Percentiles rank a stretch among this genome's conserved stretches.
Conservation (phyloP, 2,113 vertebrate species). For the Aldabrachelys gigantea region DNA sequence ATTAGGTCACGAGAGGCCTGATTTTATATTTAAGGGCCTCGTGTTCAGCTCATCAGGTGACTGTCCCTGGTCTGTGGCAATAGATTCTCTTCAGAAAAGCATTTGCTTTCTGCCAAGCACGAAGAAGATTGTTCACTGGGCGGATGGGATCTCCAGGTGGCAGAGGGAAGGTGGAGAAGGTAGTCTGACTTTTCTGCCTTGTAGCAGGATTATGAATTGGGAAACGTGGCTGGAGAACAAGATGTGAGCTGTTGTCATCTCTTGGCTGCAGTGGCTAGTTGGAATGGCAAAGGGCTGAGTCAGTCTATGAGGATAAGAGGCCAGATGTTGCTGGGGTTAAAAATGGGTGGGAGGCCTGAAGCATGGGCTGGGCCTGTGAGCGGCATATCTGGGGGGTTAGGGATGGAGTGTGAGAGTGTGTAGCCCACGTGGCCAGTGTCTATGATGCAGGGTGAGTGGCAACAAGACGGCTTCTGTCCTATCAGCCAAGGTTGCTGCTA, state of each 20-base stretch:
- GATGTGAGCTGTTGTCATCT: not conserved
- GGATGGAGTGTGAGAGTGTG: not conserved
- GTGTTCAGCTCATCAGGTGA: not conserved
- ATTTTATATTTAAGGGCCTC: not conserved
- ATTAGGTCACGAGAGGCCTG: not conserved
- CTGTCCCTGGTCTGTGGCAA: not conserved
- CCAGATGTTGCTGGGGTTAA: not conserved
- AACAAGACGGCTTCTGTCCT: not conserved
- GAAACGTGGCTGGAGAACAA: not conserved
- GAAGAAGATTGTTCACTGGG: no score
- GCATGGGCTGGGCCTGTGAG: not conserved
- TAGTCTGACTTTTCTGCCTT: not conserved
- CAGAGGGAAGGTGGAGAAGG: not conserved
- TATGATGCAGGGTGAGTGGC: not conserved
- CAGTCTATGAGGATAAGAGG: not conserved
- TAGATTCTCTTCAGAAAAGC: not conserved
- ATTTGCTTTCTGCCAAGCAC: not conserved
- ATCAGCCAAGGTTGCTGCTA: not conserved
- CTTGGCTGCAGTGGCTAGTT: not conserved
- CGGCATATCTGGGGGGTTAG: not conserved
- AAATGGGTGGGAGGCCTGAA: not conserved
- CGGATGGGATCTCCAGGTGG: not conserved
- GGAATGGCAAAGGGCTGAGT: not conserved
- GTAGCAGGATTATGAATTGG: not conserved
- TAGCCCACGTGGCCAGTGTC: not conserved